Conservation (phyloP, 2,113 vertebrate species). For the Chiloscyllium plagiosum region DNA sequence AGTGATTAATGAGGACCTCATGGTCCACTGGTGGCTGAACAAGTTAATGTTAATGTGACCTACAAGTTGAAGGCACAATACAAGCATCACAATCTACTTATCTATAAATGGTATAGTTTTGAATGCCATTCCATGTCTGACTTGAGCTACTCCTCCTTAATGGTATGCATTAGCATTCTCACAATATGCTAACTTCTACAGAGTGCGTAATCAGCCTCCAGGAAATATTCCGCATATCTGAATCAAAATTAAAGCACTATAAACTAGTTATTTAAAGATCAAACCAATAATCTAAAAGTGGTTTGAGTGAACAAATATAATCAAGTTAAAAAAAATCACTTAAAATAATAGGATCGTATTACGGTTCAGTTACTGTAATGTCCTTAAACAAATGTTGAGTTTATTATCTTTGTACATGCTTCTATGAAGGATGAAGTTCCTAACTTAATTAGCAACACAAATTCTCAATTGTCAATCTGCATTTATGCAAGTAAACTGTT, state of each 20-base stretch:
- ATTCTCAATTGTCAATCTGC: neutral
- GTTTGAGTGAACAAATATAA: neutral
- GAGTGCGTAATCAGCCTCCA: neutral
- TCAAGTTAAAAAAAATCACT: neutral
- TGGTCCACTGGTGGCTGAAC: neutral
- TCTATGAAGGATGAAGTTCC: neutral
- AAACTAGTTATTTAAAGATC: conserved; percentile 12
- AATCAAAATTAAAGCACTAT: conserved; percentile 2
- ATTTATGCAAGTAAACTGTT: neutral
- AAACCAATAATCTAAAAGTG: neutral
- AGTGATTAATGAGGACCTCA: neutral
- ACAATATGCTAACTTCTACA: neutral
- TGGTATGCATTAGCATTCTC: neutral
- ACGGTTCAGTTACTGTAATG: neutral
- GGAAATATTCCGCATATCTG: neutral
- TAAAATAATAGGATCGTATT: neutral
- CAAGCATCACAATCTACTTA: neutral
- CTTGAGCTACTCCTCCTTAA: neutral
- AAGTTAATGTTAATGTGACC: neutral
- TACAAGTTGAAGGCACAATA: neutral
- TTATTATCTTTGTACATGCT: neutral
- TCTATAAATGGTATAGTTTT: neutral
- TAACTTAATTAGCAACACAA: neutral
- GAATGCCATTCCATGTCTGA: neutral
- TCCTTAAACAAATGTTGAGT: neutral